Evolutionary conservation across 1,140 invertebrate genomes (phyloP).

Genomic region (Zophobas atratus): DNA sequence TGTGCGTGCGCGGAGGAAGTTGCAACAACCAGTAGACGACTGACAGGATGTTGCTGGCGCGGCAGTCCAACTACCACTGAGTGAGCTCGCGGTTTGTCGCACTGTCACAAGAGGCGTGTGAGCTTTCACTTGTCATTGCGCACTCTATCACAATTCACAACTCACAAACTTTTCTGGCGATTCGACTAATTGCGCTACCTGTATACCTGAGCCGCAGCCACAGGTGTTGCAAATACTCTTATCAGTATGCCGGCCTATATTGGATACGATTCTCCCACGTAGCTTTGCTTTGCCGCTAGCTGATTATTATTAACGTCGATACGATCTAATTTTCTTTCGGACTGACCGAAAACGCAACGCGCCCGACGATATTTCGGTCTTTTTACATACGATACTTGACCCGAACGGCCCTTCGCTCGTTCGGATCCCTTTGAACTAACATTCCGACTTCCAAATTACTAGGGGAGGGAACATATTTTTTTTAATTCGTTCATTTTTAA

Average conservation of each 20-base stretch:
- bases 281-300: background rate
- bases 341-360: background rate
- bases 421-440: conserved; percentile 26
- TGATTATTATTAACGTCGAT: conserved; percentile 15
- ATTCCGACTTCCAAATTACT: conserved; percentile 12
- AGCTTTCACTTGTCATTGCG: conserved; percentile 63
- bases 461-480: conserved; percentile 22
- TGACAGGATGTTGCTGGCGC: conserved; percentile 56
- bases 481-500: conserved; percentile 30
- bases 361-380: conserved; percentile 16
- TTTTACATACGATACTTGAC: conserved; percentile 11
- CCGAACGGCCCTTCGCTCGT: conserved; percentile 8
- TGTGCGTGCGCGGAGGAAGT: conserved; percentile 41
- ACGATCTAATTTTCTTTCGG: conserved; percentile 4
- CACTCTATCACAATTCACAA: conserved; percentile 41
- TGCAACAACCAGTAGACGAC: conserved; percentile 40
- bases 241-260: conserved; percentile 17
- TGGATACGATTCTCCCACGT: conserved; percentile 27
- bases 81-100: conserved; percentile 64
- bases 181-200: conserved; percentile 8
- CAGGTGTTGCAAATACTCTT: conserved; percentile 29
- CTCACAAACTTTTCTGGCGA: conserved; percentile 22
- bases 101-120: conserved; percentile 65
- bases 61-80: conserved; percentile 64
- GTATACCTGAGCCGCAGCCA: background rate